These are phyloP conservation scores for Myotis planiceps DNA, from an alignment of 2,797 vertebrate genomes.

Conservation along the genomic window DNA sequence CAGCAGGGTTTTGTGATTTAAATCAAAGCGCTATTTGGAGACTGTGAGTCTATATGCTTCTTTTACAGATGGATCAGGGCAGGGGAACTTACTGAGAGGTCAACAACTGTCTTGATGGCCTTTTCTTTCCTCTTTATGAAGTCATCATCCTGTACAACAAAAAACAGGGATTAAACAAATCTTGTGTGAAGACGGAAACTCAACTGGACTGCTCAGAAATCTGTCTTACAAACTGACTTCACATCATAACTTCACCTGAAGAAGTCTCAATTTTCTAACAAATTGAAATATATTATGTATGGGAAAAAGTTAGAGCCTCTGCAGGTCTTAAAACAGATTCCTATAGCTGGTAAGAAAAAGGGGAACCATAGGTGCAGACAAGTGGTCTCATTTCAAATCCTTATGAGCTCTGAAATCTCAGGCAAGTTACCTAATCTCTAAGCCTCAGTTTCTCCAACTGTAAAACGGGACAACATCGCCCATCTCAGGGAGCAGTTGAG, in stretches of 20 bases:
- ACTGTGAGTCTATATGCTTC: not conserved
- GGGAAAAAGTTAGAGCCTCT: not conserved
- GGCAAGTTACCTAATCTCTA: not conserved
- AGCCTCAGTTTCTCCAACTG: not conserved
- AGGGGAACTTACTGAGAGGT: conserved; percentile 92
- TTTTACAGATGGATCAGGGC: not conserved
- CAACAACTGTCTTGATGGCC: conserved; percentile 89
- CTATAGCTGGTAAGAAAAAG: not conserved
- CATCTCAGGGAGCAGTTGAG: not conserved
- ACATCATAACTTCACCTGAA: not conserved
- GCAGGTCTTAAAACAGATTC: not conserved
- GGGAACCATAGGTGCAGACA: not conserved
- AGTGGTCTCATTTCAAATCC: not conserved
- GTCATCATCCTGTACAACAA: conserved; percentile 92
- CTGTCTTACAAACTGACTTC: not conserved
- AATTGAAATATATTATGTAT: not conserved
- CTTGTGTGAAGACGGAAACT: not conserved
- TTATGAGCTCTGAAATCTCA: not conserved
- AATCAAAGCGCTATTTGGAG: not conserved
- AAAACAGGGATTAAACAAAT: not conserved
- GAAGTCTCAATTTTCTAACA: not conserved
- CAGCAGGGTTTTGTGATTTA: not conserved
- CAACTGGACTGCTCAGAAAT: not conserved
- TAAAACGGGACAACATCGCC: not conserved
- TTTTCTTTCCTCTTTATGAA: conserved; percentile 93